These are phyloP conservation scores for Drosophila greeni DNA, from an alignment of 2,888 invertebrate genomes.

Conservation along the genomic window DNA sequence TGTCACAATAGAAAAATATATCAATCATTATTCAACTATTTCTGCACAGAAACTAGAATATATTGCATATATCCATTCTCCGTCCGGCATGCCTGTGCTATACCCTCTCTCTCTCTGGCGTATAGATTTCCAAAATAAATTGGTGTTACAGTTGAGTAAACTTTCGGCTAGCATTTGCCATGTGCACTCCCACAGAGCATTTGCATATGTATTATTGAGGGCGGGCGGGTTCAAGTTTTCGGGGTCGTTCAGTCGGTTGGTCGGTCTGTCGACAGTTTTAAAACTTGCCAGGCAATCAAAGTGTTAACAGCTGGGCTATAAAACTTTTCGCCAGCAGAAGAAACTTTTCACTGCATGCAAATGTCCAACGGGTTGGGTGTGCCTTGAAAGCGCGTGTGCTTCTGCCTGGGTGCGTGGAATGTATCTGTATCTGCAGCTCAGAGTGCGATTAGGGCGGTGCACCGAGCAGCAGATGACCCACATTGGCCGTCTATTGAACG, in stretches of 20 bases:
- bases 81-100: not conserved
- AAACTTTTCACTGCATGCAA: constrained; percentile 53
- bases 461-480: constrained; percentile 29
- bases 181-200: constrained; percentile 54
- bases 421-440: not conserved
- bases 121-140: constrained; percentile 41
- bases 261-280: constrained; percentile 41
- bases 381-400: not conserved
- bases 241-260: constrained; percentile 25
- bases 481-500: constrained; percentile 25
- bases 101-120: not conserved
- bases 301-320: constrained; percentile 66
- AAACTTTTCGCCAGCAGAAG: constrained; percentile 55
- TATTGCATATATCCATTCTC: not conserved
- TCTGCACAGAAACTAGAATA: not conserved
- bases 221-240: constrained; percentile 26
- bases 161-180: constrained; percentile 36
- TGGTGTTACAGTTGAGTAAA: constrained; percentile 50
- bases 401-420: not conserved
- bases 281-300: constrained; percentile 64
- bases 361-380: constrained; percentile 2
- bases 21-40: constrained; percentile 3
- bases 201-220: constrained; percentile 55
- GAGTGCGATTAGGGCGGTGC: constrained; percentile 23
- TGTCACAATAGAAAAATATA: not conserved